phyloP scores from a whole-genome alignment of 2,113 vertebrate genomes.

The Spilogale gracilis region DNA sequence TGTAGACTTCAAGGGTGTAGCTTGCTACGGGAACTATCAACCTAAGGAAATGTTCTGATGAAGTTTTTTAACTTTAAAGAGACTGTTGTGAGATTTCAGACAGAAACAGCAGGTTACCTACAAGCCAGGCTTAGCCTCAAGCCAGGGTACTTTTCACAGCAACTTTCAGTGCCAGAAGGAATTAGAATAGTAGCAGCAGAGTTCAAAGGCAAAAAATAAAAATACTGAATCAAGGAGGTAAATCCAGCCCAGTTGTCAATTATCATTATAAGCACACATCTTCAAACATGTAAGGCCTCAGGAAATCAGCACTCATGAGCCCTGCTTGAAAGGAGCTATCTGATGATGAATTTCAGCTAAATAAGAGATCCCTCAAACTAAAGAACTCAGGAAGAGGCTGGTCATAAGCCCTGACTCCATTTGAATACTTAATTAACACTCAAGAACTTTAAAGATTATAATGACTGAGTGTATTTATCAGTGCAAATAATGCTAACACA shows the following conservation, averaged over 20 bases:
- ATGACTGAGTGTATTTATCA: background rate
- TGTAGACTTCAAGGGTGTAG: background rate
- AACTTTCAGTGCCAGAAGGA: slow-evolving; percentile 17
- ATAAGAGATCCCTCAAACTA: background rate
- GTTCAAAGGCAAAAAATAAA: slow-evolving; percentile 64
- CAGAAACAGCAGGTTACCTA: background rate
- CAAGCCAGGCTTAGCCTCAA: slow-evolving; percentile 25
- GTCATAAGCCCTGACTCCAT: background rate
- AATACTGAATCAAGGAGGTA: slow-evolving; percentile 58
- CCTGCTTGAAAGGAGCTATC: background rate
- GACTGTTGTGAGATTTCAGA: background rate
- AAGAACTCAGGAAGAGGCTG: background rate
- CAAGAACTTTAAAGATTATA: background rate
- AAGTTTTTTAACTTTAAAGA: slow-evolving; percentile 24
- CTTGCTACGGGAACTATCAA: background rate
- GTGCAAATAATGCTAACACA: background rate
- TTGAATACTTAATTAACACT: background rate
- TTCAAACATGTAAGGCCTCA: background rate
- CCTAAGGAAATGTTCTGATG: background rate
- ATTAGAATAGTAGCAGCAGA: slow-evolving; percentile 42
- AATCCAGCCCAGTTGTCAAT: slow-evolving; percentile 36
- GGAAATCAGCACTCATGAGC: background rate
- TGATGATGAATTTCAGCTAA: slow-evolving; percentile 19
- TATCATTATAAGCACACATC: slow-evolving; percentile 37
- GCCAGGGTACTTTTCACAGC: background rate